A percentile compares a stretch with the other conserved stretches of the same genome.
Conservation (phyloP, 2,797 vertebrate genomes). For the Podarcis siculus region DNA sequence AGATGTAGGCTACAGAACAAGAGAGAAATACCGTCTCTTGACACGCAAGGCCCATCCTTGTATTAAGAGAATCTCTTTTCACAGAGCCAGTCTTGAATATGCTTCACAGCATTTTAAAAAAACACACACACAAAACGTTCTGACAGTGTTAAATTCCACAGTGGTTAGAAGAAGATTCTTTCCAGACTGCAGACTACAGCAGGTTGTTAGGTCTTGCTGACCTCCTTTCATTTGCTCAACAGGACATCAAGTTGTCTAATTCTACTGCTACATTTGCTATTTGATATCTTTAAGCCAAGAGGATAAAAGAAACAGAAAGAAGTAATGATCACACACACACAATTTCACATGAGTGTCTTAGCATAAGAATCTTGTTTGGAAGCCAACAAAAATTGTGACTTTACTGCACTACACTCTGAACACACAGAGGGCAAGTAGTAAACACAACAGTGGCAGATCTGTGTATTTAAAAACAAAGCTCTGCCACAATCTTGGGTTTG, state of each 20-base stretch:
- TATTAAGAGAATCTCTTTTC: background rate
- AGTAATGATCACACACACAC: background rate
- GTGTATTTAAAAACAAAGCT: background rate
- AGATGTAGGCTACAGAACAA: background rate
- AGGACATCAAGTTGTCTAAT: background rate
- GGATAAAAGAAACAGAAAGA: background rate
- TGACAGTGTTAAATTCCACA: background rate
- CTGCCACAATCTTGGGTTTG: background rate
- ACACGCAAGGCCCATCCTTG: background rate
- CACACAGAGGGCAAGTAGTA: background rate
- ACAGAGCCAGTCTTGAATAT: background rate
- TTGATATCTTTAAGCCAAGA: background rate
- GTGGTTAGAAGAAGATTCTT: conserved; percentile 8
- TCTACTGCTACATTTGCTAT: conserved; percentile 9
- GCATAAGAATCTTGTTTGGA: background rate
- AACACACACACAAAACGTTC: fast-evolving
- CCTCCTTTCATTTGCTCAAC: background rate
- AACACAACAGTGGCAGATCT: background rate
- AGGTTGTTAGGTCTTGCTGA: background rate
- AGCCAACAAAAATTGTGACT: background rate
- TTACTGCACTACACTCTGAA: background rate
- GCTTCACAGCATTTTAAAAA: background rate
- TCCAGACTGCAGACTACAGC: background rate
- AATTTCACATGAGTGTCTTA: background rate
- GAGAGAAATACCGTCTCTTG: background rate